A percentile compares a stretch with the other conserved stretches of the same genome.
Conservation (phyloP, 2,113 vertebrate species). For the Archocentrus centrarchus region DNA sequence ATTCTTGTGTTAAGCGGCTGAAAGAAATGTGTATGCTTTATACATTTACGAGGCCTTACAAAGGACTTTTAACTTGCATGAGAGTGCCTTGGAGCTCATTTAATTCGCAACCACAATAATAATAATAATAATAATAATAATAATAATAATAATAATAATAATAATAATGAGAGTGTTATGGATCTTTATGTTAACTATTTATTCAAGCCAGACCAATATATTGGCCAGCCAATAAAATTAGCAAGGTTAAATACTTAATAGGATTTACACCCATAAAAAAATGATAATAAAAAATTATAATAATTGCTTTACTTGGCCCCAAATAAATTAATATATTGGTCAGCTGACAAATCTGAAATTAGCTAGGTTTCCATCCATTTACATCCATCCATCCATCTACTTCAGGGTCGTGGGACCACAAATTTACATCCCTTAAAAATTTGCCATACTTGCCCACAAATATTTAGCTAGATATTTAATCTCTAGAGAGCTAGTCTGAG, state of each 20-base stretch:
- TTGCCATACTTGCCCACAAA: not conserved
- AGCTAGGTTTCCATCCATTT: too few species aligned
- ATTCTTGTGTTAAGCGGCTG: not conserved
- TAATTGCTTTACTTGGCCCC: too few species aligned
- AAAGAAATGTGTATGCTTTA: not conserved
- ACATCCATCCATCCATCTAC: too few species aligned
- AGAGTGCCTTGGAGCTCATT: not conserved
- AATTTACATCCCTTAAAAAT: not conserved
- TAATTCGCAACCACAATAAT: not conserved
- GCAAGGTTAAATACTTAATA: too few species aligned
- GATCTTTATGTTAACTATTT: not conserved
- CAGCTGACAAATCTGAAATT: too few species aligned
- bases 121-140: not conserved
- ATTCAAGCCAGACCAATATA: not conserved
- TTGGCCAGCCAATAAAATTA: too few species aligned
- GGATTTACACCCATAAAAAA: too few species aligned
- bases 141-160: not conserved
- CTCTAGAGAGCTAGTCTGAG: not conserved
- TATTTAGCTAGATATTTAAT: not conserved
- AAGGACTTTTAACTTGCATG: not conserved
- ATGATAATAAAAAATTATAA: too few species aligned
- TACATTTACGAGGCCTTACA: not conserved
- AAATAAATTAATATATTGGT: too few species aligned
- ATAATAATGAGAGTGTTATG: not conserved
- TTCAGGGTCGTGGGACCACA: too few species aligned